Evolutionary conservation across 1,140 invertebrate genomes (phyloP), one percentile per base, ranked within the genome.

Genomic region (Oscheius sp.): DNA sequence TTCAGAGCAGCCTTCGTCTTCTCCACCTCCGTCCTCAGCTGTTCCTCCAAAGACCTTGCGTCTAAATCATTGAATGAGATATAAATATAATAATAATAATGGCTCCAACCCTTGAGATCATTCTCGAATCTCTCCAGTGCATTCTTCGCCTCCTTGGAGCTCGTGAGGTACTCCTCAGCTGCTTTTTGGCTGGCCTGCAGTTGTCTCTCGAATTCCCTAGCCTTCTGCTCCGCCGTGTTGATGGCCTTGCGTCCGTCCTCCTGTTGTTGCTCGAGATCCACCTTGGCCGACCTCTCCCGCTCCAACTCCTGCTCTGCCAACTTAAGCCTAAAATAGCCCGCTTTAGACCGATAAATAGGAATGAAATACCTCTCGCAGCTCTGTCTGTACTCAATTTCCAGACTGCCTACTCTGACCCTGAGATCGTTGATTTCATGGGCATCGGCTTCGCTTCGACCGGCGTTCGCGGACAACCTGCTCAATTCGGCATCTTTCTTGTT

Each of bases 81-180:
- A 45, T 0, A 45, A 18, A 45, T 0, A 45, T 18, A 18, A 0
- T 0, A 1, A 63, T 36, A 13, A 0, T 13, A 63, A 10, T 63
- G 61, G 26, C 61, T 63, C 61, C 23, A 13, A 63, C 61, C 61
- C 26, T 15, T 42, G n/a, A 34, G 26, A 63, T 63, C 31, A 10
- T 63, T 29, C 36, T 63, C 61, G 31, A 63, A 34, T 32, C 31
- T 29, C 20, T 63, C 61, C 18, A 29, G 31, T 15, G 61, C 61
- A 10, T 10, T 26, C 13, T 42, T 63, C 0, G 61, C 23, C 32
- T 34, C 61, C 31, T 63, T 42, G 0, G 13, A 26, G 28, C 35
- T 42, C 61, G 13, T 42, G 28, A 18, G 20, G 10, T 13, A 0
- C 31, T 63, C 32, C 35, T 34, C 1, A 7, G 15, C 7, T 35